Percentiles rank a stretch among this genome's conserved stretches.
phyloP scores from a whole-genome alignment of 2,888 invertebrate genomes.

The Cataglyphis altisquamis region DNA sequence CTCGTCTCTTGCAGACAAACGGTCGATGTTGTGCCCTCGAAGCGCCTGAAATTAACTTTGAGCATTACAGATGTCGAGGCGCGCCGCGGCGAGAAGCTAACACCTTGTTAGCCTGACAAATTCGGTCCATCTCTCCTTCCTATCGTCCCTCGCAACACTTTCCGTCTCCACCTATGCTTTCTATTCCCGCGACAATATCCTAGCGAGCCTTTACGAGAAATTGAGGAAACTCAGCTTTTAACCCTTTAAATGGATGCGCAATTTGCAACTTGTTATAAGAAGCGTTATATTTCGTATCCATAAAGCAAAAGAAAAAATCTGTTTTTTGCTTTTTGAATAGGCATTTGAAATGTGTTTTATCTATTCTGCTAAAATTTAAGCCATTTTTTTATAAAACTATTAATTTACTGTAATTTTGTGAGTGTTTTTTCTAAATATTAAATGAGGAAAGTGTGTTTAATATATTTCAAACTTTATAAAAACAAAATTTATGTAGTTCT shows the following conservation, averaged over 20 bases:
- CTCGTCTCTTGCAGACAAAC: slow-evolving; percentile 58
- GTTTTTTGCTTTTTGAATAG: neutral
- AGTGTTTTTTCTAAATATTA: neutral
- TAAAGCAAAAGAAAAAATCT: neutral
- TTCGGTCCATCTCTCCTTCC: slow-evolving; percentile 79
- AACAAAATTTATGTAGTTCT: neutral
- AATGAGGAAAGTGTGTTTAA: neutral
- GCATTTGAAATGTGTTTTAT: neutral
- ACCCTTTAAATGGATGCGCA: slow-evolving; percentile 47
- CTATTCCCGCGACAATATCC: slow-evolving; percentile 49
- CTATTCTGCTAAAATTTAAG: neutral
- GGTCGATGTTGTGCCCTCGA: slow-evolving; percentile 68
- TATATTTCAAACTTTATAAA: neutral
- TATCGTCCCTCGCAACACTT: slow-evolving; percentile 63
- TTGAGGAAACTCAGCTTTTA: slow-evolving; percentile 50
- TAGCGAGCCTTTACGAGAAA: slow-evolving; percentile 29
- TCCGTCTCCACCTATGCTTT: slow-evolving; percentile 54
- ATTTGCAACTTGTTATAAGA: slow-evolving; percentile 61
- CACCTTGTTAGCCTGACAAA: slow-evolving; percentile 85
- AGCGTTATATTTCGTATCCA: slow-evolving; percentile 34
- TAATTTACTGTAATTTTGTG: neutral
- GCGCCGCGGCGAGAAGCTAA: slow-evolving; percentile 81
- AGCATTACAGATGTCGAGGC: slow-evolving; percentile 84
- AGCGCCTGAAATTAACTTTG: slow-evolving; percentile 82
- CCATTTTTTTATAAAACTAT: neutral